These are phyloP conservation scores for Pterocles burchelli DNA, from an alignment of 2,113 vertebrate genomes.

Conservation along the genomic window DNA sequence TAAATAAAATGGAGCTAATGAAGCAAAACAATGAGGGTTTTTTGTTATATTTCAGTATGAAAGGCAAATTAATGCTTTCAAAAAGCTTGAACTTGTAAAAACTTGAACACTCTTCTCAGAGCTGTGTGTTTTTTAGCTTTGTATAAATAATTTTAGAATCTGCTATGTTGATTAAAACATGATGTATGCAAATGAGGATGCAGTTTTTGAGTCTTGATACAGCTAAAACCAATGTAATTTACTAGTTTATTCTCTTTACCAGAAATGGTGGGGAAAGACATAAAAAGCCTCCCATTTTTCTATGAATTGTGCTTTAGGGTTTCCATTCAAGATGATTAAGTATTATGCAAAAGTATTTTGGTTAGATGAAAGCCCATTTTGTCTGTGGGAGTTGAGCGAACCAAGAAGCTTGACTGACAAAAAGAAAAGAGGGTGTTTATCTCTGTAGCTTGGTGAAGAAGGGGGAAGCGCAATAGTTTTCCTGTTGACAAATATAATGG, in stretches of 20 bases:
- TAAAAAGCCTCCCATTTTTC: neutral
- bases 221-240: neutral
- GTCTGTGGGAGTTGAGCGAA: neutral
- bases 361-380: neutral
- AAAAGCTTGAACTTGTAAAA: neutral
- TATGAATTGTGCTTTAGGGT: neutral
- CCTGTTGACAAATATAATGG: neutral
- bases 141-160: neutral
- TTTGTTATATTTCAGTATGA: neutral
- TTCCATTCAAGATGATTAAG: neutral
- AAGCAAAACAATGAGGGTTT: accelerated
- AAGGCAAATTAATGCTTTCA: neutral
- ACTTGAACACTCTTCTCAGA: neutral
- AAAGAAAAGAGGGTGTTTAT: neutral
- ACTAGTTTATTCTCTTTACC: neutral
- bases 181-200: neutral
- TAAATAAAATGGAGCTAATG: neutral
- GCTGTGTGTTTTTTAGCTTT: neutral
- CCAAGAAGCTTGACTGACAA: neutral
- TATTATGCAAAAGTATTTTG: neutral
- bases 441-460: neutral
- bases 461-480: neutral
- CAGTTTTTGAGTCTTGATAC: neutral
- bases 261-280: neutral
- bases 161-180: neutral